Conservation (phyloP, 1,140 invertebrate genomes). For the Zaprionus gabonicus region DNA sequence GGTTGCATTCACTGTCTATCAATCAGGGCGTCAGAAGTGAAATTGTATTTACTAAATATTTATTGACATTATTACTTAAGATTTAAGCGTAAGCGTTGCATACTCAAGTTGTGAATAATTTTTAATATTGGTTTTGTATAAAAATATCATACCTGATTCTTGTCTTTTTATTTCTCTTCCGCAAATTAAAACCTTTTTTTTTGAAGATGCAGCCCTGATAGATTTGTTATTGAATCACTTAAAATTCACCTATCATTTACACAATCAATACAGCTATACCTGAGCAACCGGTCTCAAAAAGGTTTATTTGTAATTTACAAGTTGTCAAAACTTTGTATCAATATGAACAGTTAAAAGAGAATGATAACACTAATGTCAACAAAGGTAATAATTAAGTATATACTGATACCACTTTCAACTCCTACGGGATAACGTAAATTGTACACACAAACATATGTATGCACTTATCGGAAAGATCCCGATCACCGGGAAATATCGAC, state of each 20-base stretch:
- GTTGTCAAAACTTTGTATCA: neutral
- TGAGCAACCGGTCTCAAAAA: neutral
- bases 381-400: neutral
- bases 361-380: neutral
- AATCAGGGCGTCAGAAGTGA: neutral
- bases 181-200: neutral
- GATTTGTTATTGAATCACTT: neutral
- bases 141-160: neutral
- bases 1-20: conserved; percentile 27
- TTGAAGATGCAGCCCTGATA: conserved; percentile 9
- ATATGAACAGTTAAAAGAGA: neutral
- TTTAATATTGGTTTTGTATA: neutral
- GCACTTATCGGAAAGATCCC: neutral
- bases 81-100: neutral
- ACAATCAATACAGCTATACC: neutral
- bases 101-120: neutral
- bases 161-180: neutral
- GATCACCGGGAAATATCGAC: neutral
- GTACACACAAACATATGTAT: neutral
- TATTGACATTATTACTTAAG: neutral
- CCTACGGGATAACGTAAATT: neutral
- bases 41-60: neutral
- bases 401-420: neutral
- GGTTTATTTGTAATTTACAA: neutral
- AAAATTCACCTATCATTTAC: neutral